These are phyloP conservation scores for Anarhynchus alexandrinus DNA, from an alignment of 2,113 vertebrate species.

Conservation along the genomic window DNA sequence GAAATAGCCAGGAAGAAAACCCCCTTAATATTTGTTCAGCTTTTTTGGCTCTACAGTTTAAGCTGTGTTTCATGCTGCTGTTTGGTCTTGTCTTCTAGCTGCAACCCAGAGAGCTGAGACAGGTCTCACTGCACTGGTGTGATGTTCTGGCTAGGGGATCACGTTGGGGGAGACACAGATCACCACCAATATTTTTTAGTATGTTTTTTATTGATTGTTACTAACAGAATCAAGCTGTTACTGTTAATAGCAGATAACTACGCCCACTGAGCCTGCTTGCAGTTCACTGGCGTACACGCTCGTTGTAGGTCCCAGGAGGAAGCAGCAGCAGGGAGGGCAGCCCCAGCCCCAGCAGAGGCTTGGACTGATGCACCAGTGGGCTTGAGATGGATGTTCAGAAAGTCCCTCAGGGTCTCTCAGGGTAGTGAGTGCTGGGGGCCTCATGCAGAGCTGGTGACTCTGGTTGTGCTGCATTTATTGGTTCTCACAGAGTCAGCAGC, in stretches of 20 bases:
- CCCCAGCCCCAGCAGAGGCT: neutral
- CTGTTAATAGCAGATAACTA: neutral
- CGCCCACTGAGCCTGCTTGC: neutral
- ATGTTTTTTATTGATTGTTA: neutral
- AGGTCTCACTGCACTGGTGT: neutral
- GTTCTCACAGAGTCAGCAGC: neutral
- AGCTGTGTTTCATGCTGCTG: neutral
- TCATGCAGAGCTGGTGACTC: neutral
- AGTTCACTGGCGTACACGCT: fast-evolving
- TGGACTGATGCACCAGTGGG: neutral
- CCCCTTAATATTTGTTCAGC: neutral
- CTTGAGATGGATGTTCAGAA: neutral
- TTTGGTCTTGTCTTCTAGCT: neutral
- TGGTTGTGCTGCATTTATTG: neutral
- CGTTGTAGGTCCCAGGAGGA: fast-evolving
- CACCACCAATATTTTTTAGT: neutral
- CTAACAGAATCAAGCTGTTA: neutral
- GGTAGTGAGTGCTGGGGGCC: neutral
- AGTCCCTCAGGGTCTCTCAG: neutral
- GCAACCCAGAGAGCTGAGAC: neutral
- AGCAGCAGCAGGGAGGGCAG: neutral
- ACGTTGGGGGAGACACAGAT: neutral
- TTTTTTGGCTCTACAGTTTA: neutral
- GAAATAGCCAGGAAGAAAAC: neutral
- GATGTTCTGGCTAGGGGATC: neutral